Base-by-base conservation (phyloP, 2,888 invertebrate species). In the Epinotia bilunana region DNA sequence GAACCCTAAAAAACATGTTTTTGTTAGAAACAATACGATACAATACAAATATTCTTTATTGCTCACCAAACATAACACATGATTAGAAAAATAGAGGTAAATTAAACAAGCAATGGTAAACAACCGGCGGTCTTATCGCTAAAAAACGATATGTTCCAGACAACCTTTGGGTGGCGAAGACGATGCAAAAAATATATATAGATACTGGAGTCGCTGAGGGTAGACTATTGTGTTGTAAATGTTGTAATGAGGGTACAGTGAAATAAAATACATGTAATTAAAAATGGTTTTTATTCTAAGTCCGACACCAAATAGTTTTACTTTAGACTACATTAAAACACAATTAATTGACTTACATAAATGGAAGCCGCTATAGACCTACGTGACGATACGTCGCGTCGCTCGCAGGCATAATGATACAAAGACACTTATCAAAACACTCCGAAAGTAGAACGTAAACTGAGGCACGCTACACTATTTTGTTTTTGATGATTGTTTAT, bases 341-440 rank as follows among this genome's bases (percentile, higher is more conserved):
- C 53, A 61, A 57, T 46, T 77, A 77, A 77, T 77, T 77, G 76
- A 77, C 76, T 74, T 71, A 77, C 67, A 71, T 74, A 72, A 70
- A 77, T 74, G 71, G 71, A 75, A 75, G 75, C 71, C 61, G 71
- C 74, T 75, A 75, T 23, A 33, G 39, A 60, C 67, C 28, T 72
- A 75, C 60, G 43, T 65, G 58, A 23, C 60, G n/a, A 58, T n/a
- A 68, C 20, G 13, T 67, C 53, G 49, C 3, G 7, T 67, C 57
- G 49, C 16, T n/a, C 3, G 0, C n/a, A 53, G 1, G n/a, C 53
- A n/a, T 13, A 23, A 18, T 16, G 64, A 64, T 49, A 64, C 23
- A 49, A 46, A 23, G 46, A 64, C 46, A 46, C 20, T 16, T 9
- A 23, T 23, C 4, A 64, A 16, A 49, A 64, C 13, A 23, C 5